These are phyloP conservation scores for Aspidiotus destructor DNA, from an alignment of 2,888 invertebrate species.

Conservation along the genomic window DNA sequence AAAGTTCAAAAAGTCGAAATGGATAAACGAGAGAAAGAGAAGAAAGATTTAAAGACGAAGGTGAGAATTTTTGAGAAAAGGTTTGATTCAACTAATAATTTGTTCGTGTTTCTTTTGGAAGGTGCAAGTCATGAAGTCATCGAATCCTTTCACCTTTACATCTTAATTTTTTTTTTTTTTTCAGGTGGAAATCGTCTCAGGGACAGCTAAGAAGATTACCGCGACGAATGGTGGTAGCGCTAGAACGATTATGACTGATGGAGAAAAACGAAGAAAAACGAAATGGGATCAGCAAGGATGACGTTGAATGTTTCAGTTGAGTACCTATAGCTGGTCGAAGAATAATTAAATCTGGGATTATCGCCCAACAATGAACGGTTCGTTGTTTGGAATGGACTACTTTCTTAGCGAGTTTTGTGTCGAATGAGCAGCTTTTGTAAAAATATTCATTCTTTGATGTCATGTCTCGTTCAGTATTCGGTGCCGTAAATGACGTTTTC, in stretches of 20 bases:
- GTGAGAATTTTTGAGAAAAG: constrained; percentile 32
- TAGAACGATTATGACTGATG: neutral
- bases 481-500: too few relatives aligned
- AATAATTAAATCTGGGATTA: neutral
- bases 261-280: constrained; percentile 29
- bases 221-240: constrained; percentile 15
- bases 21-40: constrained; percentile 83
- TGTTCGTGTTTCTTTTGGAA: neutral
- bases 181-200: constrained; percentile 29
- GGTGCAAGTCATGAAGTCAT: neutral
- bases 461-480: too few relatives aligned
- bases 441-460: too few relatives aligned
- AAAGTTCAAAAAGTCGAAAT: constrained; percentile 83
- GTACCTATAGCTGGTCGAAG: neutral
- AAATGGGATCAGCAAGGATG: constrained; percentile 28
- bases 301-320: neutral
- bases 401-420: neutral
- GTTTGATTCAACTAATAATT: neutral
- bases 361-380: neutral
- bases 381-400: neutral
- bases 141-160: neutral
- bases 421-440: neutral
- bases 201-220: constrained; percentile 28
- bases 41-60: constrained; percentile 67
- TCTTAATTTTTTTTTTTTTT: neutral